Base-by-base conservation (phyloP, 2,113 vertebrate genomes). In the Pungitius pungitius region DNA sequence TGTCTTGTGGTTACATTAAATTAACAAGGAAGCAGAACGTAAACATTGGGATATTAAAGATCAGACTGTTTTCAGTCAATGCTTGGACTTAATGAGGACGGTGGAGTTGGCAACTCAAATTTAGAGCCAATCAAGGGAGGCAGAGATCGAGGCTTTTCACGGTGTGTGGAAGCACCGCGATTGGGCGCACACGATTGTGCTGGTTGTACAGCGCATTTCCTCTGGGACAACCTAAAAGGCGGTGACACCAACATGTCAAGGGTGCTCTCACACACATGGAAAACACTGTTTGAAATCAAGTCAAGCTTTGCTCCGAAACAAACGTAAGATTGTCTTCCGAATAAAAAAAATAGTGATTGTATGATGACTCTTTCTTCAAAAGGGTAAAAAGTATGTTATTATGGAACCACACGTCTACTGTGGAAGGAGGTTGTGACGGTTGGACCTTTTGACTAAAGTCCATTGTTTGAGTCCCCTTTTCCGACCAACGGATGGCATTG, bases 201-300 rank as follows among this genome's bases (percentile, higher is more conserved):
- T 22, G 43, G 54, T 66, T 75, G 26, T 52, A 39, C n/a, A 58
- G 15, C n/a, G 4, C 43, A 3, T 1, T 51, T 58, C 26, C 22
- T 35, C 58, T 20, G 20, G 20, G 69, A 52, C 33, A 51, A 75
- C 20, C 33, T 49, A 56, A 66, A 58, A 6, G 18, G 11, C 54
- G 60, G 15, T n/a, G 14, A 72, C 59, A 42, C 5, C 4, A 49
- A 51, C 17, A 39, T 39, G 42, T 11, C 11, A 40, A 57, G 6
- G 15, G 4, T 14, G 8, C 13, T 18, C 14, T 49, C n/a, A 60
- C 2, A 30, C 15, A 15, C 11, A 30, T 30, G 30, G 30, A 30
- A 30, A 30, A 49, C 9, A 12, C 0, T 39, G 49, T 55, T n/a
- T 26, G 26, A 3, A 30, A 59, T 60, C 0, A 4, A 45, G 24